Evolutionary conservation across 2,797 vertebrate species (phyloP), one percentile per base, ranked within the genome.

Genomic region (Gorsachius magnificus): DNA sequence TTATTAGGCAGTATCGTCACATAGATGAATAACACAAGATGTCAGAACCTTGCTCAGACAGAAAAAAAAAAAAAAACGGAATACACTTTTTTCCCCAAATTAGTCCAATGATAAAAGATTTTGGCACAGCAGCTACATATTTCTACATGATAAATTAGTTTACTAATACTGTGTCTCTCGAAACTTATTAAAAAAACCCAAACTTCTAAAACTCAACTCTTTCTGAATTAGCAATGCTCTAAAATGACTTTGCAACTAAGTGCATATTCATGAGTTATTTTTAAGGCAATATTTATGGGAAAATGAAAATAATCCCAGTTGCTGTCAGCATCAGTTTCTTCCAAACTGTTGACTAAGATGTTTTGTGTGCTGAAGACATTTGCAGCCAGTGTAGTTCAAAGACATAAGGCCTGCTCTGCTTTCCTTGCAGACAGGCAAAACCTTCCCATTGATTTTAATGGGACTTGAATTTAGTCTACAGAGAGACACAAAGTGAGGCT

Each of bases 391-490:
- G 12, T 12, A 83, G 63, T 88, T 92, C 80, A 88, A 65, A 93
- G 87, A 72, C 0, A 0, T 22, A 50, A 95, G n/a, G 53, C 31
- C 71, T 2, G 1, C 51, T 70, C 58, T 50, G 10, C 74, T 64
- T 82, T 74, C 80, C 61, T 60, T 65, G 70, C 33, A 91, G 87
- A 43, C 66, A 94, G 45, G 41, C 87, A 88, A 28, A 95, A 66
- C 36, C 63, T 91, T 83, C 68, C 85, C 51, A 70, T 28, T 91
- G 82, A 94, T 81, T 92, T 91, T 94, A 96, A 95, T 74, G 66
- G 90, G 51, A 53, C 60, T 74, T 86, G 70, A 92, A 82, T 87
- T 86, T 45, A 74, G 56, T 76, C 70, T 58, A 93, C 35, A 77
- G 69, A 87, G 87, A 86, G 48, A 35, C 36, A 83, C 16, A n/a